Percentiles rank a stretch among this genome's conserved stretches.
Evolutionary conservation across 2,113 vertebrate species (phyloP).

Genomic region (Lagopus muta): DNA sequence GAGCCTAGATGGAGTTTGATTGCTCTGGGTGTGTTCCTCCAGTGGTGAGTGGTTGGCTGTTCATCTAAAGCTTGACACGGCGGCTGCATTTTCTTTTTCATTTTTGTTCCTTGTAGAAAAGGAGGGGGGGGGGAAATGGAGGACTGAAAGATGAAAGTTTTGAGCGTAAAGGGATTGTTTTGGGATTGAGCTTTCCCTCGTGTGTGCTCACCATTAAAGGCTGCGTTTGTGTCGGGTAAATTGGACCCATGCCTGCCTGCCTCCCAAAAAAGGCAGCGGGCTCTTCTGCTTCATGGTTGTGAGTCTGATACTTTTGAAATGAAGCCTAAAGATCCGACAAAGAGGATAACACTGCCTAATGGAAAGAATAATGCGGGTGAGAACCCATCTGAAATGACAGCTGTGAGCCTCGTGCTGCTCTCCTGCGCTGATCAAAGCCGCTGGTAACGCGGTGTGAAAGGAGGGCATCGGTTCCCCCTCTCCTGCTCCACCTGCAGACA

Average conservation of each 20-base stretch:
- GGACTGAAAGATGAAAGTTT: slow-evolving; percentile 43
- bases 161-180: slow-evolving; percentile 53
- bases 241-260: slow-evolving; percentile 51
- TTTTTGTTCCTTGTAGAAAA: background rate
- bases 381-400: slow-evolving; percentile 56
- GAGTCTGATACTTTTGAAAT: slow-evolving; percentile 52
- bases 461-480: background rate
- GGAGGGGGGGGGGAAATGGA: background rate
- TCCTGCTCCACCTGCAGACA: background rate
- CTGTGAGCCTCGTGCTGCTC: slow-evolving; percentile 25
- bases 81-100: background rate
- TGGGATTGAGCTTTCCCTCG: slow-evolving; percentile 46
- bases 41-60: background rate
- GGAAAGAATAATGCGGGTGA: slow-evolving; percentile 55
- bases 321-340: slow-evolving; percentile 58
- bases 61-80: background rate
- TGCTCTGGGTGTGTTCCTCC: background rate
- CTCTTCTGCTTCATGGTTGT: slow-evolving; percentile 47
- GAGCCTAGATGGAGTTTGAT: background rate
- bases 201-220: slow-evolving; percentile 33
- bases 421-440: slow-evolving; percentile 35
- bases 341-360: slow-evolving; percentile 53
- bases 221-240: slow-evolving; percentile 22
- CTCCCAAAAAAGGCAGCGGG: background rate
- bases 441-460: background rate